phyloP scores from a whole-genome alignment of 2,797 vertebrate species.

The Leuciscus waleckii region DNA sequence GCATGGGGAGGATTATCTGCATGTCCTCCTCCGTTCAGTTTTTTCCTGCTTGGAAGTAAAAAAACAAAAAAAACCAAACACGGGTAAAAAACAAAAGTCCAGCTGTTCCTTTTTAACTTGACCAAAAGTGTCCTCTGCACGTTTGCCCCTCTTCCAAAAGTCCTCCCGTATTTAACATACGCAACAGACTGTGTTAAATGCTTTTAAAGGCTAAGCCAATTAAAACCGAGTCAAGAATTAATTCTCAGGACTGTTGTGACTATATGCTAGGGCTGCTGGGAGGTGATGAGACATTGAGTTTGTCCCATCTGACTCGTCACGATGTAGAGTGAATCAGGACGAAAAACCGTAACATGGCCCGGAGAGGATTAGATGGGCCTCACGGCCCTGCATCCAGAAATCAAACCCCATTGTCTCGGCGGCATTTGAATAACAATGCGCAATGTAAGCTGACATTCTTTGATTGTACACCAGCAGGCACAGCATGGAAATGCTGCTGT shows the following conservation, averaged over 20 bases:
- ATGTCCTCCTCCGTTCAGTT: constrained; percentile 54
- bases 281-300: constrained; percentile 38
- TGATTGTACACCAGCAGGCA: constrained; percentile 64
- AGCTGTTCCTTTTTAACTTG: constrained; percentile 54
- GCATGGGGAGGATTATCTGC: constrained; percentile 56
- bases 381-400: constrained; percentile 71
- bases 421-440: constrained; percentile 84
- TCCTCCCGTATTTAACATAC: constrained; percentile 20
- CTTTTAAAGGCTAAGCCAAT: constrained; percentile 37
- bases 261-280: constrained; percentile 39
- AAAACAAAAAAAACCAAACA: constrained; percentile 18
- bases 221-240: constrained; percentile 44
- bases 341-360: constrained; percentile 62
- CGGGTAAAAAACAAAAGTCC: constrained; percentile 42
- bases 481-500: constrained; percentile 61
- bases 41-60: constrained; percentile 41
- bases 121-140: constrained; percentile 21
- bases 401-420: constrained; percentile 76
- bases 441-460: constrained; percentile 62
- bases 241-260: constrained; percentile 43
- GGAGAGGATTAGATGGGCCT: constrained; percentile 75
- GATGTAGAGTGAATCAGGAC: constrained; percentile 76
- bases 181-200: constrained; percentile 39
- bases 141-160: constrained; percentile 26
- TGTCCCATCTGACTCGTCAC: constrained; percentile 75